Evolutionary conservation across 2,113 vertebrate genomes (phyloP), one percentile per base, ranked within the genome.

Genomic region (Spea multiplicata): DNA sequence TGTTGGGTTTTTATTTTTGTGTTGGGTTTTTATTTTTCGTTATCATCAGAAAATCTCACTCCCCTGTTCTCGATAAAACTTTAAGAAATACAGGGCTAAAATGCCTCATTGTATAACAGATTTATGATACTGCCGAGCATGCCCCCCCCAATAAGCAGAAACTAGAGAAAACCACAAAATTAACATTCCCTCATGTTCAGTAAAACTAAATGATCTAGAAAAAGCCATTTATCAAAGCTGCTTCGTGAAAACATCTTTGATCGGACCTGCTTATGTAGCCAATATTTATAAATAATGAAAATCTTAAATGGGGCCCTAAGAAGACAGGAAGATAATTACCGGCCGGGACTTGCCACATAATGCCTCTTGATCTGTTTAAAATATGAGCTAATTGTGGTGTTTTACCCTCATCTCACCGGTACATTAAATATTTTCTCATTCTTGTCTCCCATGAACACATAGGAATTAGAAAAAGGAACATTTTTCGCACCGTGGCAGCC

Each of bases 141-240:
- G 47, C 48, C 66, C 74, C 65, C 50, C 55, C 30, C 44, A 68
- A 69, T 57, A 66, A 55, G 66, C 65, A 53, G 65, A 49, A 53
- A 44, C 44, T 17, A 50, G 50, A 30, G 64, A 75, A 13, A 46
- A 64, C 12, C 62, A 46, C 16, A 59, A 48, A 69, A 68, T 67
- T 12, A 76, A 14, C 44, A 14, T 6, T 71, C 16, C 52, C 50
- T 7, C 5, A 70, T 70, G 50, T 10, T 57, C 66, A 48, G 45
- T 30, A 49, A 70, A 78, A 59, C 17, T 70, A 78, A 61, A 65
- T 44, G 17, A 78, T 65, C 13, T 57, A 71, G 57, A 78, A 78
- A 44, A 3, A n/a, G 14, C 49, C 55, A 65, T 78, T 64, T 57
- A 70, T 70, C 66, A 78, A 65, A 6, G 17, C 53, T n/a, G 3